phyloP scores from a whole-genome alignment of 1,140 invertebrate genomes.

The Lepidurus apus region DNA sequence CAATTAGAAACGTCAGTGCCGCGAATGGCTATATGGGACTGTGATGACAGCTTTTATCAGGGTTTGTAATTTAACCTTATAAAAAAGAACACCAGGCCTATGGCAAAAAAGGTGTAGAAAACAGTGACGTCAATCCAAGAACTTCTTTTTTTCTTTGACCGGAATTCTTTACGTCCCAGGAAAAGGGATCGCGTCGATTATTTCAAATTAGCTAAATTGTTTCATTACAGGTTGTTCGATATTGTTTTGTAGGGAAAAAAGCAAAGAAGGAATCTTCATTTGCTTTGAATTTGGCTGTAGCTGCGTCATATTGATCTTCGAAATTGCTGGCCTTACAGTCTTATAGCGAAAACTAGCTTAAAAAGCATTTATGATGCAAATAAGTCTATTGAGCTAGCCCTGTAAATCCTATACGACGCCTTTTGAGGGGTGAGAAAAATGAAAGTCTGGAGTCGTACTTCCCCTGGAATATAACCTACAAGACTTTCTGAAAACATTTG shows the following conservation, averaged over 20 bases:
- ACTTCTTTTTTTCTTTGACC: neutral
- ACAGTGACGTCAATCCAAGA: neutral
- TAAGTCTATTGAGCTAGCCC: neutral
- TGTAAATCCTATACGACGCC: neutral
- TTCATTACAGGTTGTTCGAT: too few species aligned
- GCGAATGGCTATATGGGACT: neutral
- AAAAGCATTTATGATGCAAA: neutral
- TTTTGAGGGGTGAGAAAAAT: neutral
- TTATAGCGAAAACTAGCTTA: neutral
- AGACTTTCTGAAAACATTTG: neutral
- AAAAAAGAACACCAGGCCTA: neutral
- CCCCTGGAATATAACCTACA: neutral
- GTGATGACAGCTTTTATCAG: slow-evolving; percentile 11
- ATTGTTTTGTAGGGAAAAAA: too few species aligned
- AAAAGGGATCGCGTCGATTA: neutral
- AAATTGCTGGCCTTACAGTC: neutral
- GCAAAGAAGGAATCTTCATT: too few species aligned
- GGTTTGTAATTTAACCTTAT: neutral
- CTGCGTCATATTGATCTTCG: too few species aligned
- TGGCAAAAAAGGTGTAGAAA: neutral
- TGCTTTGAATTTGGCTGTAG: too few species aligned
- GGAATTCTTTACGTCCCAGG: neutral
- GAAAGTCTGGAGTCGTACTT: neutral
- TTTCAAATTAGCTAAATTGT: too few species aligned
- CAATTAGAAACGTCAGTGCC: neutral